Percentiles rank a stretch among this genome's conserved stretches.
phyloP scores from a whole-genome alignment of 2,113 vertebrate species.

The Brachypodius melanocephalos region DNA sequence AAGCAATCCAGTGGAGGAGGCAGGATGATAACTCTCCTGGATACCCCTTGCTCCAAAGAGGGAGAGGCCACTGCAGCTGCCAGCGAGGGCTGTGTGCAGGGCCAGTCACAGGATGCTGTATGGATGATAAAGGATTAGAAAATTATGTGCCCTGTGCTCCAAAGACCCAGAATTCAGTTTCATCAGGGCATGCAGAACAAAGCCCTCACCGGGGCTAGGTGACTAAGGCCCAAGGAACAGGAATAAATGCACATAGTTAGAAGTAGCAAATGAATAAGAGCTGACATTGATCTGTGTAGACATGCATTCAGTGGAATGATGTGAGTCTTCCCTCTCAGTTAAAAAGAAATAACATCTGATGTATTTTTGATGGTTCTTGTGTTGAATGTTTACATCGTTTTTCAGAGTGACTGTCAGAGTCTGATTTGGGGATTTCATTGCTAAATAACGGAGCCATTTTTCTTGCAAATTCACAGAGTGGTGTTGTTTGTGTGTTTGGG shows the following conservation, averaged over 20 bases:
- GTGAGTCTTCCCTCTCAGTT: background rate
- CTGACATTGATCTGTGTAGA: background rate
- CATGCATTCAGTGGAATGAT: background rate
- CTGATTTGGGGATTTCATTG: conserved; percentile 8
- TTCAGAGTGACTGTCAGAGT: background rate
- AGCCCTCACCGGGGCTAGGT: background rate
- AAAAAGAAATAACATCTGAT: background rate
- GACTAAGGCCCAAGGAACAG: background rate
- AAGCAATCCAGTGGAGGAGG: background rate
- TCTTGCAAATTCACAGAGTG: background rate
- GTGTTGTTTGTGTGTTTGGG: background rate
- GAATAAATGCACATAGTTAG: background rate
- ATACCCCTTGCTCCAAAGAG: background rate
- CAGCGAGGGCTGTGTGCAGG: background rate
- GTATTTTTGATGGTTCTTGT: background rate
- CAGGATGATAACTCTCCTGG: background rate
- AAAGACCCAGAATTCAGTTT: background rate
- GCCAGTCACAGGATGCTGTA: background rate
- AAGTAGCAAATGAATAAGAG: background rate
- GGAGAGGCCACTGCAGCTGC: background rate
- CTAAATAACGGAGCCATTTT: background rate
- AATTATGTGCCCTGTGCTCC: background rate
- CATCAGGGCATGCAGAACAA: background rate
- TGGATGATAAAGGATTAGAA: background rate
- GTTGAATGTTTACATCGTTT: background rate